phyloP scores from a whole-genome alignment of 2,888 invertebrate species.

The Acleris holmiana region DNA sequence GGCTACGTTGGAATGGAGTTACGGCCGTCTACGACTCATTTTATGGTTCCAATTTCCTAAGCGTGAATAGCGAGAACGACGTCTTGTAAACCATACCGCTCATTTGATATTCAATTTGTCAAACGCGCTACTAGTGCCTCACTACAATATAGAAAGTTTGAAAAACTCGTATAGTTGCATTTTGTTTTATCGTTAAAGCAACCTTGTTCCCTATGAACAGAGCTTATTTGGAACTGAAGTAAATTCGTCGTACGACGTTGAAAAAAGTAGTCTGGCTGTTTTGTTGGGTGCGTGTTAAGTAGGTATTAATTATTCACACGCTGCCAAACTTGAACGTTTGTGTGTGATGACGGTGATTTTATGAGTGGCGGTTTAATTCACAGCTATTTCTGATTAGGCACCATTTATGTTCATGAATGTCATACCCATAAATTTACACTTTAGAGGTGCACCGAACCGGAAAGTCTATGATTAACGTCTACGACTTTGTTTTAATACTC shows the following conservation, averaged over 20 bases:
- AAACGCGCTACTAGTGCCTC: not conserved
- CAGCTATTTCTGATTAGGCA: constrained; percentile 8
- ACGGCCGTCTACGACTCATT: no score
- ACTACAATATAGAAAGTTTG: not conserved
- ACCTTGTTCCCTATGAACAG: not conserved
- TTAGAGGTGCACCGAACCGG: no score
- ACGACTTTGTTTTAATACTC: no score
- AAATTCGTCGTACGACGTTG: not conserved
- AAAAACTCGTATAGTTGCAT: not conserved
- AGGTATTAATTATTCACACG: constrained; percentile 20
- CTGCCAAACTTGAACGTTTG: constrained; percentile 12
- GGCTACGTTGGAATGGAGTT: no score
- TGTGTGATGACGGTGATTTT: constrained; percentile 5
- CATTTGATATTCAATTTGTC: constrained; percentile 26
- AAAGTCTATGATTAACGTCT: no score
- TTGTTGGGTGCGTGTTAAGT: constrained; percentile 19
- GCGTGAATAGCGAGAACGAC: not conserved
- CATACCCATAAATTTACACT: no score
- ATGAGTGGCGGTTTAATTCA: constrained; percentile 22
- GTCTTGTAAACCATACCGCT: constrained; percentile 8
- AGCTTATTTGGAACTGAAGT: not conserved
- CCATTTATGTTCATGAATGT: not conserved
- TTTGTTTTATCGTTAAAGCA: not conserved
- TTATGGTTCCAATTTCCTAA: no score
- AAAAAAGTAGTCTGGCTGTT: not conserved